Base-by-base conservation (phyloP, 2,113 vertebrate species). In the Entelurus aequoreus region DNA sequence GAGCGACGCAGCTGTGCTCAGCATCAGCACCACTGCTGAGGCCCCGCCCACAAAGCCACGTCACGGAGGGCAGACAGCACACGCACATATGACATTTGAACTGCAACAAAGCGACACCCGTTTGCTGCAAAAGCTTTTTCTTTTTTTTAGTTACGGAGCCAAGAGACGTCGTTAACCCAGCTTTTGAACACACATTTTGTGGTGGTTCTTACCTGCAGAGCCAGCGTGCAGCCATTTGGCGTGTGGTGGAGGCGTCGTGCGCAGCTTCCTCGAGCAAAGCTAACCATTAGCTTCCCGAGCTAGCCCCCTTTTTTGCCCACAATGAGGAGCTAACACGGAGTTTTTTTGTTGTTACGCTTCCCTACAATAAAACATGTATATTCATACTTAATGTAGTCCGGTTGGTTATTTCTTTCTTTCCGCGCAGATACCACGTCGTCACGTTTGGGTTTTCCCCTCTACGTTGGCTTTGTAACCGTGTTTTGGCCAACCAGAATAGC, bases 211-310 rank as follows among this genome's bases (percentile, higher is more conserved):
- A 92, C 90, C 90, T 92, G 90, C 90, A 92, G 63, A 92, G 50
- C 90, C 90, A 92, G 13, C 90, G 88, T 7, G 89, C 90, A 82
- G 90, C 90, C 90, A 92, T 92, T 77, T 48, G 83, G 75, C 65
- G 3, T 37, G 61, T 51, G 21, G 59, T 51, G 21, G 59, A 49
- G 47, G 48, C 44, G 69, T 71, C 63, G 54, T 40, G 28, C 54
- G 60, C 66, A 52, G 35, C 66, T 58, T 48, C 63, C 4, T 10
- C 5, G 53, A 52, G 68, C 71, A 62, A 65, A 71, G 74, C 66
- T 78, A 66, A 69, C 69, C 78, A 85, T 82, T 84, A 88, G 81
- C 82, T 46, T 5, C 63, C 15, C 47, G 8, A 38, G 21, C 15
- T 61, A 50, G 1, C 47, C 48, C 13, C 40, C 42, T 47, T 48